Conservation (phyloP, 2,888 invertebrate species). For the Atethmia centrago region DNA sequence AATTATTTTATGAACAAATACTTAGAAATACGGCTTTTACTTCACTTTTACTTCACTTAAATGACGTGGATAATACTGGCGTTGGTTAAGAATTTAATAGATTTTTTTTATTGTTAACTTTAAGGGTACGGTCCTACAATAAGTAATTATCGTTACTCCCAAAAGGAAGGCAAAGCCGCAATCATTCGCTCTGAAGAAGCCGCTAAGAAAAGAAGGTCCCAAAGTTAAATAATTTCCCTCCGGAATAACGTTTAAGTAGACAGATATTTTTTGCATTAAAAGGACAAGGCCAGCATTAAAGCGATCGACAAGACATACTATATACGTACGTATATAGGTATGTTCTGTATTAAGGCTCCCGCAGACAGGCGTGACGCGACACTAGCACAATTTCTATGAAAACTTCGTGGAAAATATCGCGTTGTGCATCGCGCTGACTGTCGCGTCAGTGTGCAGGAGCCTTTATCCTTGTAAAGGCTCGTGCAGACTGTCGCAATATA, state of each 20-base stretch:
- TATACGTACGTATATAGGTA: neutral
- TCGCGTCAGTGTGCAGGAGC: no score
- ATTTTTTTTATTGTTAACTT: neutral
- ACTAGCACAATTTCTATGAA: no score
- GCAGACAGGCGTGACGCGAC: no score
- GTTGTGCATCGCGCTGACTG: no score
- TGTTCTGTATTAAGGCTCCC: neutral
- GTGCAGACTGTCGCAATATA: no score
- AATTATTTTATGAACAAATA: neutral
- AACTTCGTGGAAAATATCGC: no score
- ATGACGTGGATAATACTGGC: neutral
- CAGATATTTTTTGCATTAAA: neutral
- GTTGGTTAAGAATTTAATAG: neutral
- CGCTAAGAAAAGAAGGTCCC: conserved; percentile 7
- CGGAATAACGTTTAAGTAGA: neutral
- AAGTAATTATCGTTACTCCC: conserved; percentile 13
- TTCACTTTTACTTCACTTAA: neutral
- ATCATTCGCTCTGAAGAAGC: conserved; percentile 29
- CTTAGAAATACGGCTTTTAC: no score
- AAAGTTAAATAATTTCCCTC: conserved; percentile 28
- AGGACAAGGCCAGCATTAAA: neutral
- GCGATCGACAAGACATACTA: neutral
- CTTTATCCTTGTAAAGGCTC: no score
- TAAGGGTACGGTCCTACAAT: neutral
- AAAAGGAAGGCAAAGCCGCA: neutral